These are phyloP conservation scores for Tetraodon nigroviridis DNA, from an alignment of 2,113 vertebrate species.

Conservation along the genomic window DNA sequence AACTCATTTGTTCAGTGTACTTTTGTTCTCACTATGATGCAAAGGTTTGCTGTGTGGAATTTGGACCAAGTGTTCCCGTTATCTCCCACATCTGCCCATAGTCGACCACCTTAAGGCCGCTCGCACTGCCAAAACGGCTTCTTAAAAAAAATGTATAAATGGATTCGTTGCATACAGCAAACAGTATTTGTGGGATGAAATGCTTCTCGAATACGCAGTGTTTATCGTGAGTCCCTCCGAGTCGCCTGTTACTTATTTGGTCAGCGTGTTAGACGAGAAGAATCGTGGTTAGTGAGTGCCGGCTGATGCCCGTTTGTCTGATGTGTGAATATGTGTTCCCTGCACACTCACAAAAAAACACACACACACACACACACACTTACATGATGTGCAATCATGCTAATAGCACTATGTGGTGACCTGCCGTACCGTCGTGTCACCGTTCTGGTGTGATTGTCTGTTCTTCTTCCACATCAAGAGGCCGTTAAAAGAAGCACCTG, in stretches of 20 bases:
- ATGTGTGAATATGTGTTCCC: slow-evolving; percentile 49
- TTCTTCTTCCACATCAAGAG: slow-evolving; percentile 59
- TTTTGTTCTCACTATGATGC: slow-evolving; percentile 39
- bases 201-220: slow-evolving; percentile 56
- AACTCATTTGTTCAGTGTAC: slow-evolving; percentile 48
- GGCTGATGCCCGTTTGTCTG: slow-evolving; percentile 51
- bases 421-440: slow-evolving; percentile 54
- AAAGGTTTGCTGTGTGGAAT: slow-evolving; percentile 40
- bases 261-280: slow-evolving; percentile 54
- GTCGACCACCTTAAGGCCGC: slow-evolving; percentile 39
- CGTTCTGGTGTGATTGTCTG: slow-evolving; percentile 54
- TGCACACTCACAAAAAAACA: background rate
- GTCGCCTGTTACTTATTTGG: slow-evolving; percentile 41
- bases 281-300: slow-evolving; percentile 45
- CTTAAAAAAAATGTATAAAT: slow-evolving; percentile 18
- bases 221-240: slow-evolving; percentile 50
- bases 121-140: slow-evolving; percentile 62
- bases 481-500: slow-evolving; percentile 66
- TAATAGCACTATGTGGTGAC: slow-evolving; percentile 54
- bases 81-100: slow-evolving; percentile 39
- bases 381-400: slow-evolving; percentile 54
- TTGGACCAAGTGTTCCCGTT: slow-evolving; percentile 34
- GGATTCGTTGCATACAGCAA: slow-evolving; percentile 59
- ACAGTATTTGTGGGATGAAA: slow-evolving; percentile 40
- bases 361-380: slow-evolving; percentile 12